Evolutionary conservation across 1,140 invertebrate species (phyloP), one percentile per base, ranked within the genome.

Genomic region (Harpegnathos saltator): DNA sequence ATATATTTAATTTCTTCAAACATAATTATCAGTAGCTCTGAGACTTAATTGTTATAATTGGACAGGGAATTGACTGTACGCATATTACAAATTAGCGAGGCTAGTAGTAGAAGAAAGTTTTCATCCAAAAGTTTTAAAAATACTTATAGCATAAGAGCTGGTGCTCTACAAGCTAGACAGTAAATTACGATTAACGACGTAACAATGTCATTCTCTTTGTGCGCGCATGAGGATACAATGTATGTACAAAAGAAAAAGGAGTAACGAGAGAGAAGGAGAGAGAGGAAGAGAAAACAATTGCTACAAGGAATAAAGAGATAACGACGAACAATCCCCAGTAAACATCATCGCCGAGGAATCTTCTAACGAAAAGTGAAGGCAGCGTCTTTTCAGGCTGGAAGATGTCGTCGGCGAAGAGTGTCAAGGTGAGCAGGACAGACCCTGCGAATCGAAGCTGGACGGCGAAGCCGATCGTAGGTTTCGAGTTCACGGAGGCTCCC

Each of bases 401-500:
- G 63, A 88, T 84, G 86, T 71, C 69, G 50, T 69, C 58, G 56
- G 56, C 78, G 17, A 92, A 74, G 68, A 89, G 26, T 61, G 26
- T 68, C 72, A 89, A 90, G 74, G 81, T 69, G 59, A 78, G 71
- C 48, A 88, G 89, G 75, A 69, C 73, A 22, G 89, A 89, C 56
- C 82, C 59, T 33, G 33, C n/a, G 17, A 14, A 65, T n/a, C 87
- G 88, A 85, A 90, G 72, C 48, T 91, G 90, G 89, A 85, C 56
- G 26, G 90, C 91, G 5, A 92, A 86, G 61, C 94, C 96, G 1
- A 93, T 97, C 38, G 88, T 96, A 7, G 85, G 94, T 5, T 91
- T 95, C 82, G 95, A 96, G 48, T 93, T 96, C 26, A 90, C 88
- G 3, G 89, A 94, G 61, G 92, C 95, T 5, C 92, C 95, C 38